Conservation (phyloP, 2,888 invertebrate species). For the Sepiola atlantica region DNA sequence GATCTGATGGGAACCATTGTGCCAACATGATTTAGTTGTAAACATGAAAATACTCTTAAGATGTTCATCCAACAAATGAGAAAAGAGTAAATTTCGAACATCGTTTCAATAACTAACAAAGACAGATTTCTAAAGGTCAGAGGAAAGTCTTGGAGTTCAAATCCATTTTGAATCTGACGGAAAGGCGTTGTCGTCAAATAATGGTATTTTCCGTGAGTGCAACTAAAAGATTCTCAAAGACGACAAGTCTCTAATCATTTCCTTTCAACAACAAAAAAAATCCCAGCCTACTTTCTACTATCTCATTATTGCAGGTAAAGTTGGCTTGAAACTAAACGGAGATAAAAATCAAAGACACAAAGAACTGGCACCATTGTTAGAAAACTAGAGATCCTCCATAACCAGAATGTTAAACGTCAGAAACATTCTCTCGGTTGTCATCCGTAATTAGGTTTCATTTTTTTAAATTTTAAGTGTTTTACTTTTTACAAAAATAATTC, state of each 20-base stretch:
- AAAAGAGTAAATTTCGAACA: background rate
- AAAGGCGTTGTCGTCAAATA: background rate
- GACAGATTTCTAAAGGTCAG: conserved; percentile 8
- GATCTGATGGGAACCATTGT: no score
- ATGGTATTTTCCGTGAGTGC: background rate
- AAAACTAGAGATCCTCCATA: background rate
- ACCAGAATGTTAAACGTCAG: background rate
- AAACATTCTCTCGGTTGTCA: background rate
- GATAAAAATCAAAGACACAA: background rate
- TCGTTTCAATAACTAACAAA: background rate
- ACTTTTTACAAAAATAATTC: background rate
- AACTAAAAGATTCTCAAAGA: background rate
- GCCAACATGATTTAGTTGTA: no score
- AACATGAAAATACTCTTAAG: background rate
- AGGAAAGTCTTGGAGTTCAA: background rate
- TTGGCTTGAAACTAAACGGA: background rate
- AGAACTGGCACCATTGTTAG: background rate
- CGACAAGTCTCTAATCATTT: background rate
- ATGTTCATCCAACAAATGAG: background rate
- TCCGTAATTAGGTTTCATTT: background rate
- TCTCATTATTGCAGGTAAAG: background rate
- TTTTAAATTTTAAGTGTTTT: background rate
- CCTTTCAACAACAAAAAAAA: background rate
- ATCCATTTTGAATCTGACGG: background rate
- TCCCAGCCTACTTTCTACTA: background rate